Evolutionary conservation across 2,113 vertebrate genomes (phyloP).

Genomic region (Turnix velox): DNA sequence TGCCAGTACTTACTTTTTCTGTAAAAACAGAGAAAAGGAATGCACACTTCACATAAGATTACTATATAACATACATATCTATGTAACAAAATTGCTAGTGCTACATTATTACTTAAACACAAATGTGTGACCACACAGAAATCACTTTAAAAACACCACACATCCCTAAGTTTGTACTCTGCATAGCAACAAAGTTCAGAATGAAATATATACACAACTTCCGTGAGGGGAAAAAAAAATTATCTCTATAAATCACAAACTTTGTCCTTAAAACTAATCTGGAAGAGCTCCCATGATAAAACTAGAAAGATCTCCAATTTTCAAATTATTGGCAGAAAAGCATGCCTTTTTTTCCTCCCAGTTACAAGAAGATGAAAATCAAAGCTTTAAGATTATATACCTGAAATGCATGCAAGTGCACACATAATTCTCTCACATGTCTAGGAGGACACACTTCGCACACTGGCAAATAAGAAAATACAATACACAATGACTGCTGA

Average conservation of each 20-base stretch:
- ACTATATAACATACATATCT: not conserved
- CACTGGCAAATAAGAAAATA: not conserved
- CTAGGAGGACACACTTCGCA: not conserved
- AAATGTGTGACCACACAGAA: not conserved
- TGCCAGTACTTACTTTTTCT: not conserved
- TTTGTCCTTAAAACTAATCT: not conserved
- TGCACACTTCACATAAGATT: not conserved
- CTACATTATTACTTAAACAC: not conserved
- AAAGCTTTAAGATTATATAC: not conserved
- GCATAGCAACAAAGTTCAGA: not conserved
- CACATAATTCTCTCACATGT: not conserved
- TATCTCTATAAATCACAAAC: not conserved
- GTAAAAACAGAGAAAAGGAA: not conserved
- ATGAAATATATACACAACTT: not conserved
- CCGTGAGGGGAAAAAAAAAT: not conserved
- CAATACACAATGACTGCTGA: not conserved
- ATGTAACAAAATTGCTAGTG: not conserved
- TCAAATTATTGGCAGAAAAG: not conserved
- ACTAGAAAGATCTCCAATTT: not conserved
- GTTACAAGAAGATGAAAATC: not conserved
- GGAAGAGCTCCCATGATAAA: not conserved
- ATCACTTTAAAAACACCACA: not conserved
- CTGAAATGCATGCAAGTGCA: not conserved
- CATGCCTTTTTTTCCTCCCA: not conserved
- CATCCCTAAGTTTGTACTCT: not conserved